A percentile compares a stretch with the other conserved stretches of the same genome.
phyloP scores from a whole-genome alignment of 2,888 invertebrate genomes.

The Drosophila robusta region DNA sequence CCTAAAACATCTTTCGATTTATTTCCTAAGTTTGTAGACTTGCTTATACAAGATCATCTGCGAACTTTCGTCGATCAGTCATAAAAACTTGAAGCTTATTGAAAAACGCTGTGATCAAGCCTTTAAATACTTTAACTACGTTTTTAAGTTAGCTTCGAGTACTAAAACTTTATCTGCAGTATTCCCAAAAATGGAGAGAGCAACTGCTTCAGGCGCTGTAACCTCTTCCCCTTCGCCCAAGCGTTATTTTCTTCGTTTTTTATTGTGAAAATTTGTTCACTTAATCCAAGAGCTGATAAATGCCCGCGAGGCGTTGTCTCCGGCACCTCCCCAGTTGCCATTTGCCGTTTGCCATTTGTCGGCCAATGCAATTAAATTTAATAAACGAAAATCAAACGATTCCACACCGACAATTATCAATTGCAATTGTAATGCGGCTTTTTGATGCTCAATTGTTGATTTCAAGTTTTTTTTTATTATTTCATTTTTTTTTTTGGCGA shows the following conservation, averaged over 20 bases:
- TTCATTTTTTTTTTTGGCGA: slow-evolving; percentile 19
- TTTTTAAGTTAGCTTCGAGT: neutral
- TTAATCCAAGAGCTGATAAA: slow-evolving; percentile 39
- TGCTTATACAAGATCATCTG: too few species aligned
- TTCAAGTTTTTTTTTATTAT: slow-evolving; percentile 25
- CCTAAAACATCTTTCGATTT: too few species aligned
- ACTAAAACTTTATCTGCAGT: neutral
- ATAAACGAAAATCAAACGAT: slow-evolving; percentile 71
- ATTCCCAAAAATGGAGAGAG: neutral
- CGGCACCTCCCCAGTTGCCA: slow-evolving; percentile 26
- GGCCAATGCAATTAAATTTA: slow-evolving; percentile 71
- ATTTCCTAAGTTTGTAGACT: too few species aligned
- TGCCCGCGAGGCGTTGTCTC: slow-evolving; percentile 50
- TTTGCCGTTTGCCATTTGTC: slow-evolving; percentile 35
- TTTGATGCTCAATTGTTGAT: slow-evolving; percentile 55
- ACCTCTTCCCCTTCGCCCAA: too few species aligned
- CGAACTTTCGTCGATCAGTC: too few species aligned
- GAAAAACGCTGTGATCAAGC: neutral
- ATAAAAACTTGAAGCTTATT: neutral
- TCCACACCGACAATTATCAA: slow-evolving; percentile 46
- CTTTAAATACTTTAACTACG: neutral
- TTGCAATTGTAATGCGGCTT: slow-evolving; percentile 57
- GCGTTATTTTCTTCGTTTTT: neutral
- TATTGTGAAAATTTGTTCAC: slow-evolving; percentile 33
- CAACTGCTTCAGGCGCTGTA: neutral